Conservation (phyloP, 2,113 vertebrate genomes). For the Lates calcarifer region DNA sequence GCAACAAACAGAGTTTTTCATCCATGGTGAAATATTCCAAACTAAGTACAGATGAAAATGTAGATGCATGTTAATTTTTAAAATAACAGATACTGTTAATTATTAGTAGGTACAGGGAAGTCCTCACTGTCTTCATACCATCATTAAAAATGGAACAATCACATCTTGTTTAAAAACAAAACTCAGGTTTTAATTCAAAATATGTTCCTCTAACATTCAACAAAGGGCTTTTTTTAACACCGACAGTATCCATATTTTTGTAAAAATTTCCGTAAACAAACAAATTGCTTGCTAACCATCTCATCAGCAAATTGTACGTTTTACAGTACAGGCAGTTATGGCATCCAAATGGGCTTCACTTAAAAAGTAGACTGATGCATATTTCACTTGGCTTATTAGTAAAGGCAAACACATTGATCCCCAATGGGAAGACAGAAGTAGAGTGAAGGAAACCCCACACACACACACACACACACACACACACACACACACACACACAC, state of each 20-base stretch:
- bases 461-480: neutral
- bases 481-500: constrained; percentile 3
- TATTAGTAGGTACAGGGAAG: too few species aligned
- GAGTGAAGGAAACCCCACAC: constrained; percentile 7
- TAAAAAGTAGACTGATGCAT: constrained; percentile 33
- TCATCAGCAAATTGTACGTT: constrained; percentile 35
- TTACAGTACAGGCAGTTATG: constrained; percentile 63
- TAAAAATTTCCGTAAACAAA: constrained; percentile 30
- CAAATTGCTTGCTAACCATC: constrained; percentile 45
- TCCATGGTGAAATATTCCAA: neutral
- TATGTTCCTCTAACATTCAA: constrained; percentile 44
- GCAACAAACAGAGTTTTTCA: neutral
- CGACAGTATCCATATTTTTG: constrained; percentile 29
- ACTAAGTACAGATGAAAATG: neutral
- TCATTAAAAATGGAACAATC: neutral
- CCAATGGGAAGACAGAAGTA: neutral
- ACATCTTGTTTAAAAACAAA: constrained; percentile 33
- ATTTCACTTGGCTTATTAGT: constrained; percentile 58
- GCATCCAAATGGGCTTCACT: constrained; percentile 47
- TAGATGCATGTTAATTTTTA: too few species aligned
- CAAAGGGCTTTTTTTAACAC: constrained; percentile 19
- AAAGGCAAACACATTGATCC: constrained; percentile 44
- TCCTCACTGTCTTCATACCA: neutral
- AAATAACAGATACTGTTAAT: too few species aligned
- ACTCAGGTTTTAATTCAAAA: constrained; percentile 66